These are phyloP conservation scores for Elephas maximus DNA, from an alignment of 2,113 vertebrate genomes.

Conservation along the genomic window DNA sequence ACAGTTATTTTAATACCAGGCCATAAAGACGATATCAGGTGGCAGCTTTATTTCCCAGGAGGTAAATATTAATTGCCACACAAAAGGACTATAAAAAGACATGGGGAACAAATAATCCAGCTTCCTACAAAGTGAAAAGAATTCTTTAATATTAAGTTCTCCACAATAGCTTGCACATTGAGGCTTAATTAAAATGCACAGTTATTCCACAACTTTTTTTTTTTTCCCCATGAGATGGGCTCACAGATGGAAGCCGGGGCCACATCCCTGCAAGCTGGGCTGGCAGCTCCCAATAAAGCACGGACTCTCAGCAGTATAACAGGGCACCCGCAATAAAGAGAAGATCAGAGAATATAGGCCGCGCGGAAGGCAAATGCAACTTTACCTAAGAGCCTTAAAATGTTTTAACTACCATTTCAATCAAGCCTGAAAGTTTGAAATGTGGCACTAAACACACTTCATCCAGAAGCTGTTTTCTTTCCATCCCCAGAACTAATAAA, in stretches of 20 bases:
- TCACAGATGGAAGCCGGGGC: not conserved
- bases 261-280: not conserved
- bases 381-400: conserved; percentile 80
- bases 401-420: conserved; percentile 78
- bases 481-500: conserved; percentile 76
- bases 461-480: conserved; percentile 74
- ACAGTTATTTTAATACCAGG: conserved; percentile 85
- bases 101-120: conserved; percentile 87
- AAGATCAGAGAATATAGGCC: conserved; percentile 43
- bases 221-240: not conserved
- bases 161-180: conserved; percentile 53
- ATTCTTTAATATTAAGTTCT: conserved; percentile 80
- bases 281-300: conserved; percentile 29
- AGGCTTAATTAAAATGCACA: conserved; percentile 79
- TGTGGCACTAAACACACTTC: conserved; percentile 73
- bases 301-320: not conserved
- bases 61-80: conserved; percentile 90
- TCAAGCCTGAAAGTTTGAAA: conserved; percentile 79
- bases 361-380: conserved; percentile 60
- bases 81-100: conserved; percentile 88
- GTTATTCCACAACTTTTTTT: not conserved
- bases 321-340: not conserved
- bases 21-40: conserved; percentile 86
- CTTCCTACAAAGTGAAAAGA: conserved; percentile 81
- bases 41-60: conserved; percentile 88